A percentile compares a stretch with the other conserved stretches of the same genome.
phyloP scores from a whole-genome alignment of 1,140 invertebrate genomes.

The Drosophila melanica region DNA sequence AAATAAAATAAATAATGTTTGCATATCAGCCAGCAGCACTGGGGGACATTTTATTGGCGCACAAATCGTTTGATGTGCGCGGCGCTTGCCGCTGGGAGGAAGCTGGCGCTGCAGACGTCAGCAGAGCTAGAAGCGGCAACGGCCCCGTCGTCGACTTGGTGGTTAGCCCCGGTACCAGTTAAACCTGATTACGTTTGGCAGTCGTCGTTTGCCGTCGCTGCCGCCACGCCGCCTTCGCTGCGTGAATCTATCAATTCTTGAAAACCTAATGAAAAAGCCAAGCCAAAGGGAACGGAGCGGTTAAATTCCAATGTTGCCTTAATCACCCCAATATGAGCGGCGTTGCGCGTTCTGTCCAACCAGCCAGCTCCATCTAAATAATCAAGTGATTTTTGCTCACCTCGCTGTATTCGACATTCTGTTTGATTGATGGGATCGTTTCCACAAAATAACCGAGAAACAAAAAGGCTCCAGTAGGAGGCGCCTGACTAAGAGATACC shows the following conservation, averaged over 20 bases:
- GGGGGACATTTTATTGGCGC: conserved; percentile 80
- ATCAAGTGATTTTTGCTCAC: conserved; percentile 47
- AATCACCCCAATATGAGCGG: conserved; percentile 50
- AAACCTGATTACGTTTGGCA: conserved; percentile 71
- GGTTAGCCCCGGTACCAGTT: conserved; percentile 63
- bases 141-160: conserved; percentile 46
- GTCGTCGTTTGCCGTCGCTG: conserved; percentile 33
- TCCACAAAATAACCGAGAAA: conserved; percentile 20
- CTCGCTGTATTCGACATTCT: conserved; percentile 34
- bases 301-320: conserved; percentile 55
- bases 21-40: conserved; percentile 72
- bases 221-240: conserved; percentile 1
- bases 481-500: too few relatives aligned
- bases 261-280: conserved; percentile 50
- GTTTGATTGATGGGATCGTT: conserved; percentile 55
- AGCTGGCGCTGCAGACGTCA: conserved; percentile 47
- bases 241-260: conserved; percentile 69
- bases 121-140: conserved; percentile 26
- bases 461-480: background rate
- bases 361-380: conserved; percentile 5
- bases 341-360: conserved; percentile 2
- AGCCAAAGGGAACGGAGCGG: conserved; percentile 58
- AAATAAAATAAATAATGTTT: conserved; percentile 80
- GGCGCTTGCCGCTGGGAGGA: conserved; percentile 54
- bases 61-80: conserved; percentile 78